Evolutionary conservation across 2,888 invertebrate genomes (phyloP).

Genomic region (Pammene fasciana): DNA sequence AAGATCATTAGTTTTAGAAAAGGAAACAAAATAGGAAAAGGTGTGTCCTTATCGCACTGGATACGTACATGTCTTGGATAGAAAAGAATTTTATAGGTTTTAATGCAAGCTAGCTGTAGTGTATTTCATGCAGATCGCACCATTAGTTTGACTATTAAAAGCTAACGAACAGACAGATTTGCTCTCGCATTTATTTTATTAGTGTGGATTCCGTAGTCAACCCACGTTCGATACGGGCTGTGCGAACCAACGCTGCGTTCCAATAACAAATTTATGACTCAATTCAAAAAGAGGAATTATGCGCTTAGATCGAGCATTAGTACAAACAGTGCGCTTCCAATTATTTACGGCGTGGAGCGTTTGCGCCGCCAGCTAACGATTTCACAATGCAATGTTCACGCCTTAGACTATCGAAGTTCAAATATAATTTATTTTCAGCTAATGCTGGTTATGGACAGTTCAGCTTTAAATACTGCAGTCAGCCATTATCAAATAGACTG

Average conservation of each 20-base stretch:
- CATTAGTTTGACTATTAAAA: not conserved
- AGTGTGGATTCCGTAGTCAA: constrained; percentile 50
- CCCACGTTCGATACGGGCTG: constrained; percentile 54
- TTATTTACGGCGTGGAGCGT: constrained; percentile 68
- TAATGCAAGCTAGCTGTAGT: not conserved
- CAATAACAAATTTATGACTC: constrained; percentile 67
- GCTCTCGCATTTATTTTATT: constrained; percentile 46
- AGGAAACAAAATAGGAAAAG: not conserved
- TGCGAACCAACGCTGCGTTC: constrained; percentile 49
- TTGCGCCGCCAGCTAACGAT: constrained; percentile 58
- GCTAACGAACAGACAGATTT: constrained; percentile 20
- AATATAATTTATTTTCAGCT: constrained; percentile 38
- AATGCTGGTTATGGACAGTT: constrained; percentile 26
- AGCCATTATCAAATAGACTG: not conserved
- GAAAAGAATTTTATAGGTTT: no score
- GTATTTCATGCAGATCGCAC: not conserved
- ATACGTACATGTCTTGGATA: not conserved
- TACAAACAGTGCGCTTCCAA: constrained; percentile 72
- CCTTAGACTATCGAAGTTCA: constrained; percentile 57
- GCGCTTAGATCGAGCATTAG: constrained; percentile 69
- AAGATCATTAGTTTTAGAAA: not conserved
- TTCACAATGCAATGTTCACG: constrained; percentile 63
- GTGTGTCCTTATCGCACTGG: not conserved
- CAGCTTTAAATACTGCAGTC: constrained; percentile 25
- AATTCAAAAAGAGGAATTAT: constrained; percentile 70